Percentiles rank a stretch among this genome's conserved stretches.
Evolutionary conservation across 2,113 vertebrate genomes (phyloP).

Genomic region (Nothoprocta pentlandii): DNA sequence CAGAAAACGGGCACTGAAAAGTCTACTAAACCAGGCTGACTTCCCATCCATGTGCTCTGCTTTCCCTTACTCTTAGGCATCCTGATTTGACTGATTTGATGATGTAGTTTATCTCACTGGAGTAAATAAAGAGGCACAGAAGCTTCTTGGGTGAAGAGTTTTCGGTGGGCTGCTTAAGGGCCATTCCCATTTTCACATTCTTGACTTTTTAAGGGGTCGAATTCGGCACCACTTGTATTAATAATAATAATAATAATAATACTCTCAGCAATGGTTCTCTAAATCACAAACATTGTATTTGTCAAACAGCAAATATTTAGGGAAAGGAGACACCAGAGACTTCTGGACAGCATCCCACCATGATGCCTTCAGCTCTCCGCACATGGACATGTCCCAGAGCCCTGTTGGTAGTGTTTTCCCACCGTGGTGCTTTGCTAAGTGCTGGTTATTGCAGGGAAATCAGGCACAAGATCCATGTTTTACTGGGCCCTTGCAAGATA

Average conservation of each 20-base stretch:
- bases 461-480: neutral
- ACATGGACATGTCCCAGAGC: accelerated
- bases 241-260: neutral
- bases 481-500: neutral
- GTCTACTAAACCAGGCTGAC: neutral
- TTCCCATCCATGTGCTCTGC: neutral
- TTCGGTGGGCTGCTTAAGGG: neutral
- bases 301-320: neutral
- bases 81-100: neutral
- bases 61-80: neutral
- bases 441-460: neutral
- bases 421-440: neutral
- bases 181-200: neutral
- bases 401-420: neutral
- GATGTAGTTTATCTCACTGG: neutral
- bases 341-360: neutral
- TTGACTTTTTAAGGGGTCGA: neutral
- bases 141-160: neutral
- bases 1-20: neutral
- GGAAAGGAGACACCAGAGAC: neutral
- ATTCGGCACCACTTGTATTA: neutral
- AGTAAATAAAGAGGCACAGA: neutral
- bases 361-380: neutral
- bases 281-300: neutral
- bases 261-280: neutral